Base-by-base conservation (phyloP, 2,113 vertebrate genomes). In the Stegastes partitus region DNA sequence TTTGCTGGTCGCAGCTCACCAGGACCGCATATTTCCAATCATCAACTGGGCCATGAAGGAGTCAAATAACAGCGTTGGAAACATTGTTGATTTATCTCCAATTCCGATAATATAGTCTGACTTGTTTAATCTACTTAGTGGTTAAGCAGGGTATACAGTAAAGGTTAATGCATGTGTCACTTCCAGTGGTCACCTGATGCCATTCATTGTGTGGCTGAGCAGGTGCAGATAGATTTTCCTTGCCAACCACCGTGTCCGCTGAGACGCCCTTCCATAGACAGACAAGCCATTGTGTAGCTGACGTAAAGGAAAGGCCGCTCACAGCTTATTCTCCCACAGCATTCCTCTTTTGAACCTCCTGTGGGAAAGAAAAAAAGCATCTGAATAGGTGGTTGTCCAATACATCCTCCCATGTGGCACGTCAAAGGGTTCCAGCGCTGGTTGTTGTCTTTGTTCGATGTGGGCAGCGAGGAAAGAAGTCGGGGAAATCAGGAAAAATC, bases 371-470 rank as follows among this genome's bases (percentile, higher is more conserved):
- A 71, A 82, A 84, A 77, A 44, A 39, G 57, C 51, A 50, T 80
- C 66, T 89, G 75, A 89, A 91, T 87, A 80, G 91, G 83, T 85
- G 90, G 75, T 81, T 87, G 82, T 91, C 90, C 76, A 71, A 82
- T 74, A 89, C 85, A 86, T 92, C 89, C 91, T 92, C 84, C 81
- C 79, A 23, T 78, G 85, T 78, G 85, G 86, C 82, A 75, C 79
- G 72, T 88, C 88, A 88, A 81, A 75, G 78, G 54, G 49, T 55
- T 77, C 54, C 68, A 59, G 3, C 10, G 63, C 65, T 45, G 64
- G 37, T 69, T 68, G 66, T 67, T 76, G 74, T 85, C 71, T 87
- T 90, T 88, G 82, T 89, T 86, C 67, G 2, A 16, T 22, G 56
- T 4, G 5, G 56, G 71, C 71, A 55, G 64, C 4, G 16, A 58